These are phyloP conservation scores for Desmophyllum pertusum DNA, from an alignment of 92 coral and sea anemone genomes.

Conservation along the genomic window DNA sequence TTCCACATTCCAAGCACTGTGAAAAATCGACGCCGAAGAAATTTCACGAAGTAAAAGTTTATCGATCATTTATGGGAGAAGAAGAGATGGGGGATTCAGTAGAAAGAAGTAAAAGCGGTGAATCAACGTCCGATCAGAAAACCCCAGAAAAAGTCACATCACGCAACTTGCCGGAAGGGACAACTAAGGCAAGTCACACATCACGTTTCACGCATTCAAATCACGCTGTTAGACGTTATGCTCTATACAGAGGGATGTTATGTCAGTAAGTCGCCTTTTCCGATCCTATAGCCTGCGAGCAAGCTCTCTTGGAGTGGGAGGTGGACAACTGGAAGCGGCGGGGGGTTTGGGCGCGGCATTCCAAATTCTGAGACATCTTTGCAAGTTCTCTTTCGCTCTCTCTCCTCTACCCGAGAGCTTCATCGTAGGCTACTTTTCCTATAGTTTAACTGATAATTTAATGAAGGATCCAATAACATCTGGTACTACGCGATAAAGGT, in stretches of 20 bases:
- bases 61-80: conserved; percentile 7
- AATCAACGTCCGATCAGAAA: neutral
- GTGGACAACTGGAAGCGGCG: too few relatives aligned
- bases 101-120: neutral
- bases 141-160: neutral
- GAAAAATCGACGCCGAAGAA: neutral
- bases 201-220: neutral
- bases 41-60: conserved; percentile 6
- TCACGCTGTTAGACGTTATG: conserved; percentile 37
- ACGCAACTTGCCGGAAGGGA: neutral
- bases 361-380: too few relatives aligned
- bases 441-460: too few relatives aligned
- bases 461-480: too few relatives aligned
- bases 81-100: neutral
- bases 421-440: too few relatives aligned
- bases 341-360: too few relatives aligned
- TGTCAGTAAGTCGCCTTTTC: conserved; percentile 24
- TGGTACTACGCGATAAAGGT: too few relatives aligned
- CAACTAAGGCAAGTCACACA: neutral
- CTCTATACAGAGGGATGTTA: conserved; percentile 43
- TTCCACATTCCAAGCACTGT: neutral
- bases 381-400: too few relatives aligned
- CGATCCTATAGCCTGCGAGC: too few relatives aligned
- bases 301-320: too few relatives aligned
- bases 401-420: too few relatives aligned